Base-by-base conservation (phyloP, 2,888 invertebrate species). In the Cryptus armator region DNA sequence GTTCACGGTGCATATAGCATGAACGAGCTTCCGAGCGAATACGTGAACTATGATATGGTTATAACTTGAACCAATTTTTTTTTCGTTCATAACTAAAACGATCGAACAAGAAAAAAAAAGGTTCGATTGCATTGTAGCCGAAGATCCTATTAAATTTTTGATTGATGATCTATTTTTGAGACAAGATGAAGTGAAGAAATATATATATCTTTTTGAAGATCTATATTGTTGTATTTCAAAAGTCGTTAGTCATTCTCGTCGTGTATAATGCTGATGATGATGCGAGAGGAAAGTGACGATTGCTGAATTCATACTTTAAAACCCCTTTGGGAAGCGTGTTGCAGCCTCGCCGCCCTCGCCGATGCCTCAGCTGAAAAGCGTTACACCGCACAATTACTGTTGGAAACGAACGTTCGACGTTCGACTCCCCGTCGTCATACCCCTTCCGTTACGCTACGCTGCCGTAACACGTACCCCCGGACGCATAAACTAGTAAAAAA, bases 351-450 rank as follows among this genome's bases (percentile, higher is more conserved):
- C 48, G 56, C 46, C 44, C 16, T 72, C 62, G 46, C 51, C 48
- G 59, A 16, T 62, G 67, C 19, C 59, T 19, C 56, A 81, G 68
- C 56, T 46, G 53, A 76, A 81, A 85, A 79, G 76, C 79, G 79
- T 82, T 80, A 85, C 85, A 76, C 82, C 82, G 85, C 85, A 85
- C 85, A 85, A 85, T 85, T 82, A 85, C 66, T 46, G 71, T 82
- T 51, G 79, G 70, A 81, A 81, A 78, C 44, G 51, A 71, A 62
- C 79, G 56, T 76, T 74, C 82, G 76, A 82, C 85, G 79, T 85
- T 85, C 67, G 79, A 82, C 85, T 71, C 85, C 85, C 85, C 76
- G 79, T 59, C 75, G 78, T 81, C 66, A 48, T 76, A 82, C 59
- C 78, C 85, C 72, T 82, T 85, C 66, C 81, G 71, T 10, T 70